Conservation (phyloP, 2,797 vertebrate species). For the Sebastes nivosus region DNA sequence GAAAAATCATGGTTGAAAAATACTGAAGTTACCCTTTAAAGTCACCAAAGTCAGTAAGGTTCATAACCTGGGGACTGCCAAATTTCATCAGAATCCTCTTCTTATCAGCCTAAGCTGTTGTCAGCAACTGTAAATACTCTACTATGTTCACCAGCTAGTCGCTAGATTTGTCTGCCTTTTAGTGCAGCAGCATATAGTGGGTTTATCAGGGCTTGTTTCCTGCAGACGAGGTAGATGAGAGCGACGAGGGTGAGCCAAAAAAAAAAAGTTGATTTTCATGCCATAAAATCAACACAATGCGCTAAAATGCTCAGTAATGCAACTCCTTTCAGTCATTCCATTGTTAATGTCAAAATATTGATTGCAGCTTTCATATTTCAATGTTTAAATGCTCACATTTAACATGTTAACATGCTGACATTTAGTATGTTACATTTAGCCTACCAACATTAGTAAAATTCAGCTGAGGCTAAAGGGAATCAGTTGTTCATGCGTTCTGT, state of each 20-base stretch:
- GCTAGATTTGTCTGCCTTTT: background rate
- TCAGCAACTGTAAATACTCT: too few species aligned
- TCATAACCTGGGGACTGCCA: too few species aligned
- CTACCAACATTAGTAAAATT: background rate
- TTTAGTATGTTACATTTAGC: background rate
- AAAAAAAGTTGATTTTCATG: background rate
- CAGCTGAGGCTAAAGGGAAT: background rate
- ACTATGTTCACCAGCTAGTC: background rate
- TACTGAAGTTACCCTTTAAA: too few species aligned
- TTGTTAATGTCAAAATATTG: background rate
- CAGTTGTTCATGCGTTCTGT: background rate
- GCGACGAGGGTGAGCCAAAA: background rate
- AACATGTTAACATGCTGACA: background rate
- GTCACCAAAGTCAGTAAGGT: too few species aligned
- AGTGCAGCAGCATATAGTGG: background rate
- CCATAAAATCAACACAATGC: background rate
- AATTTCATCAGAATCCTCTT: too few species aligned
- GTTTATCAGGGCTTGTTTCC: background rate
- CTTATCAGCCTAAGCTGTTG: fast-evolving
- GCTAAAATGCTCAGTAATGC: background rate
- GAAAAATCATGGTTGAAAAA: too few species aligned
- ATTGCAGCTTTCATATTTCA: background rate
- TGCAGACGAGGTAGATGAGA: background rate
- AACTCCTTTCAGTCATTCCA: background rate
- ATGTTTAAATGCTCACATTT: background rate